Evolutionary conservation across 2,113 vertebrate species (phyloP), one percentile per base, ranked within the genome.

Genomic region (Capricornis sumatraensis): DNA sequence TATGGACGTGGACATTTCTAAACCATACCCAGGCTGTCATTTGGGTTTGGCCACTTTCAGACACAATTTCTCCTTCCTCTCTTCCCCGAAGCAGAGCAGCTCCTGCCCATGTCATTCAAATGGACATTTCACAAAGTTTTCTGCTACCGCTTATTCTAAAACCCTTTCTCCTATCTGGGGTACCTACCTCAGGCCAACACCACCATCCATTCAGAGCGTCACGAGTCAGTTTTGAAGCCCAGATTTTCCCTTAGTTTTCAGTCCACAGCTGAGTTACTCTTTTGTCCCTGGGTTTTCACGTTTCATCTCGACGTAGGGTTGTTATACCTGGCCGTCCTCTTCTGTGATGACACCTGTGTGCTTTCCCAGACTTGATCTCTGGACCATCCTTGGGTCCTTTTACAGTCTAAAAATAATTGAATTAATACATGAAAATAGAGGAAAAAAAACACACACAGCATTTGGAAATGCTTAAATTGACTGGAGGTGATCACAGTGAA

Each of bases 51-150:
- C n/a, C 28, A 13, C 11, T 47, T 43, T 19, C 28, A 27, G 9
- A 28, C 27, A 57, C 5, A 0, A 23, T 23, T 14, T 2, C 2
- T 8, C 4, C 40, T 3, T 43, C 17, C 13, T 40, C 52, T 62
- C 8, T 28, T 55, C 6, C 14, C 11, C 28, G 0, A 0, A 7
- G 4, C 1, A 11, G 5, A 16, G 45, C 10, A 17, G 25, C n/a
- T 12, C 13, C 7, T 23, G 21, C 0, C 16, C 3, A 3, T 8
- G 28, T 1, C 53, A 4, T 19, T 17, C 33, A 15, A 17, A 11
- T 7, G 21, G 21, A 43, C 17, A 21, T 43, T 67, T 15, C 17
- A 1, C 19, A 13, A 27, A 40, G 30, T 33, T 4, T 8, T 55
- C 55, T 28, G 12, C 43, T 67, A 25, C 15, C 7, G 2, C 30